These are phyloP conservation scores for Fopius arisanus DNA, from an alignment of 1,140 invertebrate genomes.

Conservation along the genomic window DNA sequence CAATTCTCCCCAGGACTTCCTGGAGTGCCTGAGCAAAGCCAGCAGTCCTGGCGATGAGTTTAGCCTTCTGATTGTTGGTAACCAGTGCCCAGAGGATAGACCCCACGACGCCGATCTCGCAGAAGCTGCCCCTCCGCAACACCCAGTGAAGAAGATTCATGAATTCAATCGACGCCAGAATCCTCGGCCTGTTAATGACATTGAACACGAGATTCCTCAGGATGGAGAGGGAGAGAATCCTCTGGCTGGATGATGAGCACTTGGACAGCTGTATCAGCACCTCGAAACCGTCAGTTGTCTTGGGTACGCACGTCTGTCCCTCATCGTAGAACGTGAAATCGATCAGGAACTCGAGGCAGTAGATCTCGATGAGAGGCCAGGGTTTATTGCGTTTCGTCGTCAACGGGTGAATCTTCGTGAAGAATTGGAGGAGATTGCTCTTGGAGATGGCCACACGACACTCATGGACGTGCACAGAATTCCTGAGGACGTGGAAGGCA, in stretches of 20 bases:
- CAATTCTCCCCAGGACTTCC: conserved; percentile 49
- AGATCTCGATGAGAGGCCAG: conserved; percentile 54
- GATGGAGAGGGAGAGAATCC: conserved; percentile 53
- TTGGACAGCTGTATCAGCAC: conserved; percentile 51
- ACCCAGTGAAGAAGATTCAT: conserved; percentile 49
- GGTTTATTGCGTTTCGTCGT: conserved; percentile 51
- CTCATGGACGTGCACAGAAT: conserved; percentile 63
- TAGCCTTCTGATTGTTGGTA: conserved; percentile 59
- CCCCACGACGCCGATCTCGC: conserved; percentile 50
- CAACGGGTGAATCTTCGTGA: conserved; percentile 54
- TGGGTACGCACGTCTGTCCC: conserved; percentile 56
- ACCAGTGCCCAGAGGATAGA: conserved; percentile 56
- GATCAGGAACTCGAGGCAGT: conserved; percentile 59
- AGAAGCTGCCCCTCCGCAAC: conserved; percentile 46
- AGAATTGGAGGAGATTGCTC: conserved; percentile 56
- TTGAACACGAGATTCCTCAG: conserved; percentile 56
- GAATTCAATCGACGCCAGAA: conserved; percentile 56
- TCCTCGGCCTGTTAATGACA: conserved; percentile 47
- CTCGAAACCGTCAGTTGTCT: conserved; percentile 53
- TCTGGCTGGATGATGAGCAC: conserved; percentile 41
- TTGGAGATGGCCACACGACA: conserved; percentile 66
- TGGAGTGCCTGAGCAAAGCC: conserved; percentile 54
- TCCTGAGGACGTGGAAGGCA: conserved; percentile 63
- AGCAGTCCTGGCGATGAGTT: conserved; percentile 51
- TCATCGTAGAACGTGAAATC: conserved; percentile 61